Evolutionary conservation across 2,797 vertebrate species (phyloP).

Genomic region (Nyctibius grandis): DNA sequence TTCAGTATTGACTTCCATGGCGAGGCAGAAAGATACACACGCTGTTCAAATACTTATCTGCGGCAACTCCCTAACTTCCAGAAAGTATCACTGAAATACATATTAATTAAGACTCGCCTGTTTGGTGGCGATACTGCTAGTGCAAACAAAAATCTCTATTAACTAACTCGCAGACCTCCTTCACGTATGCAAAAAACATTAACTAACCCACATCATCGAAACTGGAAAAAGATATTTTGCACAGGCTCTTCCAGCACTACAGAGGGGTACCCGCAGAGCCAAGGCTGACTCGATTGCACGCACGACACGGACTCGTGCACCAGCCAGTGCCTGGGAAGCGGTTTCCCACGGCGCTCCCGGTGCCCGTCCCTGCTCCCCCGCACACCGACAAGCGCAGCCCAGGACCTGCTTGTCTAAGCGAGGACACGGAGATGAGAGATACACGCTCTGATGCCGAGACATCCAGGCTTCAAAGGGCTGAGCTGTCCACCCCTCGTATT

Average conservation of each 20-base stretch:
- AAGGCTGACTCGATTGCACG: fast-evolving
- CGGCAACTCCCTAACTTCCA: not conserved
- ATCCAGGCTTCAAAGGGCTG: not conserved
- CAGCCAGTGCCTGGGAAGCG: not conserved
- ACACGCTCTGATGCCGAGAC: fast-evolving
- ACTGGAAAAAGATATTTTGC: not conserved
- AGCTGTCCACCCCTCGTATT: not conserved
- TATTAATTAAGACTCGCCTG: not conserved
- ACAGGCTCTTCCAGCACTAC: fast-evolving
- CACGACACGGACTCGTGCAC: fast-evolving
- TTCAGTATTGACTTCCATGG: not conserved
- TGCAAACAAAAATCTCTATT: not conserved
- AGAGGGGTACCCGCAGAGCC: fast-evolving
- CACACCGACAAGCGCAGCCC: fast-evolving
- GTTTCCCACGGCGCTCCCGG: fast-evolving
- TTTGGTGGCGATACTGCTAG: not conserved
- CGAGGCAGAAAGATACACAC: not conserved
- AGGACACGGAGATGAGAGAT: not conserved
- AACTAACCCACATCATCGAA: not conserved
- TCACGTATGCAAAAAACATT: not conserved
- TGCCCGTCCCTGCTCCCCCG: not conserved
- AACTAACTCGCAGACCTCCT: not conserved
- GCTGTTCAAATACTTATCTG: not conserved
- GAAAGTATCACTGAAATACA: not conserved
- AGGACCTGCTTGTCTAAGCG: not conserved